These are phyloP conservation scores for Eudasyphora cyanicolor DNA, from an alignment of 2,888 invertebrate species.

Conservation along the genomic window DNA sequence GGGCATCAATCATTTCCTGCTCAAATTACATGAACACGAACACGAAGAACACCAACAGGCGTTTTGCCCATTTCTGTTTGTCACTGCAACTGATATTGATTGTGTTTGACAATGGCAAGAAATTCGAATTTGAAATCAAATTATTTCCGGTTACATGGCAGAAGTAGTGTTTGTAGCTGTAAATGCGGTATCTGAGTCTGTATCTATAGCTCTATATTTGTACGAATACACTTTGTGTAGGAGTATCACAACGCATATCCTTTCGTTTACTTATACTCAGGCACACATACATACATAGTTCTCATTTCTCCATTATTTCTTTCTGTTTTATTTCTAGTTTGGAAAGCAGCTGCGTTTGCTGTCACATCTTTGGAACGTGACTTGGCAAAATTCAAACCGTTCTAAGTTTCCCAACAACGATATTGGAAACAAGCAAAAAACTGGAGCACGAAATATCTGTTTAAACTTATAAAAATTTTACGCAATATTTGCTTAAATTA, in stretches of 20 bases:
- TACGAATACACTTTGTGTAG: too few species aligned
- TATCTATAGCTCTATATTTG: too few species aligned
- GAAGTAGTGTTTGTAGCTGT: too few species aligned
- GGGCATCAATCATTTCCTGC: slow-evolving; percentile 16
- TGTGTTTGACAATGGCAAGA: slow-evolving; percentile 12
- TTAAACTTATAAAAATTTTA: slow-evolving; percentile 14
- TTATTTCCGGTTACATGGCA: background rate
- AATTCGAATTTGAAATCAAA: slow-evolving; percentile 22
- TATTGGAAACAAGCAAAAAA: background rate
- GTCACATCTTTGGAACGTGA: slow-evolving; percentile 53
- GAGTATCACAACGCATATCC: background rate
- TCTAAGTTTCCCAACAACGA: background rate
- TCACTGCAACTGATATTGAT: slow-evolving; percentile 11
- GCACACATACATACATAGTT: background rate
- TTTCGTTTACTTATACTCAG: too few species aligned
- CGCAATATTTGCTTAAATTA: slow-evolving; percentile 28
- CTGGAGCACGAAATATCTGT: slow-evolving; percentile 5
- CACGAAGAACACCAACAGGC: too few species aligned
- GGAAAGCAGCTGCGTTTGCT: slow-evolving; percentile 38
- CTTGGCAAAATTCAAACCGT: slow-evolving; percentile 41
- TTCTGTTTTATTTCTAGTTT: slow-evolving; percentile 42
- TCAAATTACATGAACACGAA: slow-evolving; percentile 29
- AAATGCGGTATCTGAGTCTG: too few species aligned
- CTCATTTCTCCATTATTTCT: slow-evolving; percentile 5
- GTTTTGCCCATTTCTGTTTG: slow-evolving; percentile 12